Percentiles rank a stretch among this genome's conserved stretches.
Conservation (phyloP, 2,113 vertebrate genomes). For the Tinamus guttatus region DNA sequence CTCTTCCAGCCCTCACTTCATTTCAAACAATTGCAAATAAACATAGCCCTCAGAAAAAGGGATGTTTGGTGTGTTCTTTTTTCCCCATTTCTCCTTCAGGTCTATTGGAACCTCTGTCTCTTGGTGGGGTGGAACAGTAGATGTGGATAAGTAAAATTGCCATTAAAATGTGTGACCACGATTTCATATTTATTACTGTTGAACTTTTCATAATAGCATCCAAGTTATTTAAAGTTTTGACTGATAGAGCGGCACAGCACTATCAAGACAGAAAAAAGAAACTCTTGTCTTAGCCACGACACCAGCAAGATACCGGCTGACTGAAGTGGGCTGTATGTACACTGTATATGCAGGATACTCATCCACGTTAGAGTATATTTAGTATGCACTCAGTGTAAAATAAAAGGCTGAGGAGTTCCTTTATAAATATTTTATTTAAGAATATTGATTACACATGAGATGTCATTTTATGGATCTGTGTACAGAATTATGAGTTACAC, state of each 20-base stretch:
- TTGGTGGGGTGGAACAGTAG: neutral
- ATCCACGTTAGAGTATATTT: neutral
- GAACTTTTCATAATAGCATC: neutral
- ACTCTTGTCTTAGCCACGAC: neutral
- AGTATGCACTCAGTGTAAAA: neutral
- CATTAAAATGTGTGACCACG: neutral
- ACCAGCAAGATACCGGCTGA: neutral
- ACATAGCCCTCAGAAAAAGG: neutral
- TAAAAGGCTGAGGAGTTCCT: slow-evolving; percentile 28
- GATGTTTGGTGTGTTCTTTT: neutral
- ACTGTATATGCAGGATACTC: neutral
- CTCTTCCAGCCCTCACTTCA: neutral
- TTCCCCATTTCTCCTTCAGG: neutral
- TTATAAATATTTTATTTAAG: slow-evolving; percentile 84
- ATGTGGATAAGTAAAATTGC: neutral
- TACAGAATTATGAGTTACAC: slow-evolving; percentile 68
- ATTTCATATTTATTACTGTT: neutral
- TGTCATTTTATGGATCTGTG: slow-evolving; percentile 62
- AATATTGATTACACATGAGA: slow-evolving; percentile 79
- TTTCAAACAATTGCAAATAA: neutral
- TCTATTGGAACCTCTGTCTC: neutral
- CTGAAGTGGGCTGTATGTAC: too few species aligned
- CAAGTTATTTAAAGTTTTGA: neutral
- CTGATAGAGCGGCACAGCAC: neutral
- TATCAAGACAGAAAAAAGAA: neutral